phyloP scores from a whole-genome alignment of 2,888 invertebrate genomes.

The Anthrax anthrax region DNA sequence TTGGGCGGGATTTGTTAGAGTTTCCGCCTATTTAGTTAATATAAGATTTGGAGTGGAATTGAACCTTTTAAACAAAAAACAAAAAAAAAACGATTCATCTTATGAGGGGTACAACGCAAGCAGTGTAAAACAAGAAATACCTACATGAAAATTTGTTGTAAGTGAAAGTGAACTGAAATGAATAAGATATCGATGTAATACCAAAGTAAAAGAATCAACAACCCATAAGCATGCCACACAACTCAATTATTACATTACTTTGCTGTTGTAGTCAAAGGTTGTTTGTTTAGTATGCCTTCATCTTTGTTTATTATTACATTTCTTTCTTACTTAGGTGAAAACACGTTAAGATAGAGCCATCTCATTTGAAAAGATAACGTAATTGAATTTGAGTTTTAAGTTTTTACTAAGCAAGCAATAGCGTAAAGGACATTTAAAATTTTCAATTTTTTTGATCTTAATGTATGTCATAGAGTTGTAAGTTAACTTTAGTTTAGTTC shows the following conservation, averaged over 20 bases:
- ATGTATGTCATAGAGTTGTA: no score
- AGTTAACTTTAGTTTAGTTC: no score
- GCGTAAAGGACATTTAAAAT: no score
- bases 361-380: background rate
- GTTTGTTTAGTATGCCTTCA: constrained; percentile 9
- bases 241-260: constrained; percentile 5
- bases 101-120: no score
- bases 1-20: background rate
- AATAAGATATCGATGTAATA: background rate
- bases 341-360: background rate
- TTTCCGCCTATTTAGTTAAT: background rate
- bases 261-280: background rate
- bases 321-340: constrained; percentile 1
- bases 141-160: background rate
- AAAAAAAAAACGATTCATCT: no score
- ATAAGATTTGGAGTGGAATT: no score
- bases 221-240: constrained; percentile 1
- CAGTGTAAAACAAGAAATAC: no score
- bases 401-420: no score
- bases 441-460: no score
- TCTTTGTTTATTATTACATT: constrained; percentile 4
- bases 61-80: no score
- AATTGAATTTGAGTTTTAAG: no score
- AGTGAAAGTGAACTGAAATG: background rate
- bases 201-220: background rate